Conservation (phyloP, 2,113 vertebrate species). For the Hystrix brachyura region DNA sequence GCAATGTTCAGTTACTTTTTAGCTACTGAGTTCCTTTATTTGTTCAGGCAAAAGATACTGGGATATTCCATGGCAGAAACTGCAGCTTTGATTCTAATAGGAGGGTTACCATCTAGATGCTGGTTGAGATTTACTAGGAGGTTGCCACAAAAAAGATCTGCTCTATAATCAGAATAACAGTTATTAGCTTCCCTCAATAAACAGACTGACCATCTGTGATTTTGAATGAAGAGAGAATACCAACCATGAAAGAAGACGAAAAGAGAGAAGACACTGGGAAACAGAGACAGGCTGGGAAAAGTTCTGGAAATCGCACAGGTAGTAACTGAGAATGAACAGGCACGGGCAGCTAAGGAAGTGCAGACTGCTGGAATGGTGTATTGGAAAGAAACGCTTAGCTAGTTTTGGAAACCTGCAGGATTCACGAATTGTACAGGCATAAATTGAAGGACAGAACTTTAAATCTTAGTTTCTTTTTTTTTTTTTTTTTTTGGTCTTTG, state of each 20-base stretch:
- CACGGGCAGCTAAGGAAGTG: not conserved
- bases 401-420: not conserved
- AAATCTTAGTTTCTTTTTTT: not conserved
- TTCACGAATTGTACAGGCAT: not conserved
- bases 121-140: not conserved
- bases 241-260: not conserved
- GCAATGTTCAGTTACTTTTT: not conserved
- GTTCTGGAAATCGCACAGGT: not conserved
- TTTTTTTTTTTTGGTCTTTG: too few species aligned
- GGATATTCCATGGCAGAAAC: not conserved
- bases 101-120: too few species aligned
- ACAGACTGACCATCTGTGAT: not conserved
- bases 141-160: not conserved
- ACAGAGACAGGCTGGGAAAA: not conserved
- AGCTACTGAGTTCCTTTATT: not conserved
- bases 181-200: not conserved
- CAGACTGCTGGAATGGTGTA: not conserved
- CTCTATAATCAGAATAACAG: not conserved
- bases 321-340: not conserved
- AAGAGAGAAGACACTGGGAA: not conserved
- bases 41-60: not conserved
- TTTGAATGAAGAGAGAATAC: not conserved
- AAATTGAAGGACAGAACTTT: not conserved
- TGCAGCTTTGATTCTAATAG: not conserved
- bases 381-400: not conserved